phyloP scores from a whole-genome alignment of 1,140 invertebrate species.

The Belonocnema kinseyi region DNA sequence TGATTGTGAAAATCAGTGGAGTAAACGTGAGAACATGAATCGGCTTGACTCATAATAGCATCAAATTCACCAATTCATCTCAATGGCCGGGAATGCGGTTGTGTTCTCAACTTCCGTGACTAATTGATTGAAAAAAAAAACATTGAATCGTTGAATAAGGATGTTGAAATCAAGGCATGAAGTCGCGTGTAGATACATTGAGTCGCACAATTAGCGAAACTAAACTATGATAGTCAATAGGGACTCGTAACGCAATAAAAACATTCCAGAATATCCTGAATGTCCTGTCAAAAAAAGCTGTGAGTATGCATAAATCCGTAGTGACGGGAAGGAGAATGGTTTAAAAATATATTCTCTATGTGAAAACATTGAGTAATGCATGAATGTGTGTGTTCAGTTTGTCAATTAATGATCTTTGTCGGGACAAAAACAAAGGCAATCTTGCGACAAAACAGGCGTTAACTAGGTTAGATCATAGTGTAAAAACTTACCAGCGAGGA shows the following conservation, averaged over 20 bases:
- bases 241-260: no score
- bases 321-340: not conserved
- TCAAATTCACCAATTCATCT: not conserved
- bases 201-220: no score
- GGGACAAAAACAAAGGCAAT: slow-evolving; percentile 43
- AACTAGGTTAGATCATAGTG: not conserved
- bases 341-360: not conserved
- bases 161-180: not conserved
- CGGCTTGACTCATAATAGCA: not conserved
- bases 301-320: not conserved
- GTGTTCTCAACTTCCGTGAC: not conserved
- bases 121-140: not conserved
- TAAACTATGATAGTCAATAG: no score
- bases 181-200: not conserved
- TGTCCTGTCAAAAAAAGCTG: not conserved
- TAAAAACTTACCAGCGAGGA: slow-evolving; percentile 64
- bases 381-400: not conserved
- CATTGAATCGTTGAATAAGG: not conserved
- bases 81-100: not conserved
- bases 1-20: not conserved
- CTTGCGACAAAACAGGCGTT: slow-evolving; percentile 32
- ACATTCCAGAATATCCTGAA: no score
- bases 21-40: not conserved
- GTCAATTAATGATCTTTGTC: not conserved
- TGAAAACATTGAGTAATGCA: not conserved